phyloP scores from a whole-genome alignment of 2,113 vertebrate genomes.

The Hippocampus comes region DNA sequence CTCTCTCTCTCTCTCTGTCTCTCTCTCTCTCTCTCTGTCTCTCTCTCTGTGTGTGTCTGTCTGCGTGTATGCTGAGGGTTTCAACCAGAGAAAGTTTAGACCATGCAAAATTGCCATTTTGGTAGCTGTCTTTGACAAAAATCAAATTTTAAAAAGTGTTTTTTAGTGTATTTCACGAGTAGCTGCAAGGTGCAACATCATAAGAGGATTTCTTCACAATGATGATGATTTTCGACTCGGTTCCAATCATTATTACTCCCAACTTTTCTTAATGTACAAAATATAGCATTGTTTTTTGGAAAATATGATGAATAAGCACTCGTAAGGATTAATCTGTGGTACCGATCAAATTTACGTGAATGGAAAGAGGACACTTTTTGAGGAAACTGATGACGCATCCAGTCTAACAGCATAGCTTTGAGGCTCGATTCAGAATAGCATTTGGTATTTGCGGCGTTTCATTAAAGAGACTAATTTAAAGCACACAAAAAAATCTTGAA shows the following conservation, averaged over 20 bases:
- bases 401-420: constrained; percentile 16
- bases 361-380: constrained; percentile 8
- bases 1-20: no score
- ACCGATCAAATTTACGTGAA: constrained; percentile 32
- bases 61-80: not conserved
- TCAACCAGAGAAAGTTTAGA: not conserved
- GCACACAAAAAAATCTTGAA: not conserved
- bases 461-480: constrained; percentile 12
- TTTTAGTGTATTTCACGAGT: constrained; percentile 30
- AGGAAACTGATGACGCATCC: constrained; percentile 44
- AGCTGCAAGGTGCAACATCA: constrained; percentile 16
- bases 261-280: constrained; percentile 16
- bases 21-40: no score
- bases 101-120: not conserved
- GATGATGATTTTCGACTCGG: constrained; percentile 19
- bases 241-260: constrained; percentile 26
- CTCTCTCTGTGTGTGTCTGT: not conserved
- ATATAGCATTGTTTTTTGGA: constrained; percentile 21
- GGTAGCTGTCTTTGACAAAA: not conserved
- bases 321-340: constrained; percentile 31
- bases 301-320: constrained; percentile 38
- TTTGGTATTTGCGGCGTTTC: constrained; percentile 9
- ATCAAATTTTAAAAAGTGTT: not conserved
- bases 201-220: constrained; percentile 47
- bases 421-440: constrained; percentile 28